Base-by-base conservation (phyloP, 2,113 vertebrate species). In the Ceyx margarethae region DNA sequence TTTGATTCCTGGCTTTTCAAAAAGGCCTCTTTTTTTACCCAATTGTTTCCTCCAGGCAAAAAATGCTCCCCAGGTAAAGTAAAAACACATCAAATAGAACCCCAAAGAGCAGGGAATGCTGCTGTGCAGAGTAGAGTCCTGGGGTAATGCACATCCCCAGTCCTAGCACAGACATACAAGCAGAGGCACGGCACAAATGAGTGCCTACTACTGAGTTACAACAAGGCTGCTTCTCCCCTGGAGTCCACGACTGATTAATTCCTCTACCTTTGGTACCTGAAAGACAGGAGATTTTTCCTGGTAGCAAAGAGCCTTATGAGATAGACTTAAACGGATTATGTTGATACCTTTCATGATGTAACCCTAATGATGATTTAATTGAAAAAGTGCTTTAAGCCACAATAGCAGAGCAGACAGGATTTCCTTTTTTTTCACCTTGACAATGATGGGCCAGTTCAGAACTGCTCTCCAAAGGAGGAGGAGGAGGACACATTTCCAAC, bases 281-380 rank as follows among this genome's bases (percentile, higher is more conserved):
- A 95, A 95, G 90, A 95, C 81, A 85, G 90, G 89, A 95, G 86
- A 96, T 96, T 95, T 95, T 93, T 95, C 93, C 89, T 91, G 77
- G 90, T 93, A 79, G 80, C 90, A 87, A 95, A 96, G 83, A 90
- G 86, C 77, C 81, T 93, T 95, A 92, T 86, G 91, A 95, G 95
- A 93, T 66, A 86, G 15, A 93, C 81, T 95, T 95, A 94, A 96
- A 95, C 4, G 74, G 93, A 95, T 95, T 96, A 94, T 94, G 95
- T 95, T 95, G 95, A 94, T 96, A 94, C 93, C 77, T 95, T 95
- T 94, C 95, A 91, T 90, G 93, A 95, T 95, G 92, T 93, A 95
- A 95, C 90, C 82, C 88, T 95, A 95, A 96, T 95, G 92, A 95
- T 95, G 94, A 95, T 91, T 95, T 96, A 95, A 95, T 95, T 96